Conservation (phyloP, 1,140 invertebrate species). For the Trachymyrmex septentrionalis region DNA sequence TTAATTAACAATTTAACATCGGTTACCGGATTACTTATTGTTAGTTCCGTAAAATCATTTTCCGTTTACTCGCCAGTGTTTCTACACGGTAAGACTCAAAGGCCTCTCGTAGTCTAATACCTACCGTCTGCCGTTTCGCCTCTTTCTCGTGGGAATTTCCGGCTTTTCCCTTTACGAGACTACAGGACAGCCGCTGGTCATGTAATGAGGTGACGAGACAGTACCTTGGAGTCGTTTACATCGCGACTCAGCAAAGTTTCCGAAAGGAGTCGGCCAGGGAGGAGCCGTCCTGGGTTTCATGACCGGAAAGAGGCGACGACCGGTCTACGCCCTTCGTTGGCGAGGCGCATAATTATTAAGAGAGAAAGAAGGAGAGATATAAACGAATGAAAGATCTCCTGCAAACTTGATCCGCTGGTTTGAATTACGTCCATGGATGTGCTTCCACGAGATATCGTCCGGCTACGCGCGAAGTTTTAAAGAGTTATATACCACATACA, state of each 20-base stretch:
- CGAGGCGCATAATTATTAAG: constrained; percentile 49
- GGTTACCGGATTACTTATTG: not conserved
- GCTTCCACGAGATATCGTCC: constrained; percentile 29
- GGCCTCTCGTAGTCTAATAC: constrained; percentile 12
- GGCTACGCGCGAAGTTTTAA: constrained; percentile 23
- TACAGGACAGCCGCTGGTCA: constrained; percentile 23
- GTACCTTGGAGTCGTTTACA: constrained; percentile 60
- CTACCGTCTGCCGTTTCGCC: not conserved
- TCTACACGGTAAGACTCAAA: not conserved
- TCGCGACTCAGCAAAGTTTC: constrained; percentile 54
- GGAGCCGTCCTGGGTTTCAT: constrained; percentile 36
- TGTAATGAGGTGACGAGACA: constrained; percentile 68
- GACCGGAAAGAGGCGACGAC: constrained; percentile 31
- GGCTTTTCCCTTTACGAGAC: constrained; percentile 17
- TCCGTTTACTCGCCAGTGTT: not conserved
- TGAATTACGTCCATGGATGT: constrained; percentile 33
- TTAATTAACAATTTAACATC: constrained; percentile 41
- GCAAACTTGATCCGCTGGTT: constrained; percentile 46
- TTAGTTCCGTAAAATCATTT: constrained; percentile 25
- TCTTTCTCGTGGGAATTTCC: constrained; percentile 51
- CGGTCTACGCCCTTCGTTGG: constrained; percentile 17
- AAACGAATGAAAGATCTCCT: constrained; percentile 43
- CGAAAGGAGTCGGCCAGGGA: constrained; percentile 27
- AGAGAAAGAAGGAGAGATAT: not conserved
- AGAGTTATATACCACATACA: not conserved